Base-by-base conservation (phyloP, 2,113 vertebrate genomes). In the Platichthys flesus region DNA sequence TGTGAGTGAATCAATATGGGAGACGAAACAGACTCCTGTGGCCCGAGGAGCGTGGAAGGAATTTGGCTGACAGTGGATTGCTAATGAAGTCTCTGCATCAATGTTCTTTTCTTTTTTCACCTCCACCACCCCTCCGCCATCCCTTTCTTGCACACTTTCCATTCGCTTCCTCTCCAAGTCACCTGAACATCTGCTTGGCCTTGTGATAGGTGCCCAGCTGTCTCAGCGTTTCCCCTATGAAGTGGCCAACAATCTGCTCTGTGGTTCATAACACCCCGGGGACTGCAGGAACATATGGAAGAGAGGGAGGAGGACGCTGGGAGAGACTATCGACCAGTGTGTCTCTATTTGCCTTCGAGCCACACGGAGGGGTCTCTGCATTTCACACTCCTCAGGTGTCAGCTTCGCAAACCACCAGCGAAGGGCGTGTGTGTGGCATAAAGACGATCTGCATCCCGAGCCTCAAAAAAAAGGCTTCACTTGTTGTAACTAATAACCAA, bases 141-240 rank as follows among this genome's bases (percentile, higher is more conserved):
- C 26, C 45, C 37, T 54, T 68, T 71, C 78, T 79, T 75, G 61
- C 15, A 59, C 66, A 72, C 66, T 72, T 83, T 75, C 70, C 63
- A 40, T 76, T 89, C 72, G 20, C 77, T 79, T 83, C 81, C 56
- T 85, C 85, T 79, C 67, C 31, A 31, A 90, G 90, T 89, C 88
- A 91, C 88, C 85, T 87, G 82, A 89, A 93, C 90, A 92, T 90
- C 89, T 92, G 90, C 62, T 83, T 85, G 89, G 87, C 83, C 56
- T 83, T 74, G 88, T 90, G 90, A 91, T 86, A 77, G 89, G 76
- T 85, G 86, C 85, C 83, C 91, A 91, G 90, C 90, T 92, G 91
- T 90, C 88, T 87, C 82, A 8, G 72, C 62, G 71, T 81, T 88
- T 86, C 79, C 82, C 88, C 87, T 71, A 81, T 67, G 85, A 89